A percentile compares a stretch with the other conserved stretches of the same genome.
phyloP scores from a whole-genome alignment of 2,797 vertebrate genomes.

The Nannoperca australis region DNA sequence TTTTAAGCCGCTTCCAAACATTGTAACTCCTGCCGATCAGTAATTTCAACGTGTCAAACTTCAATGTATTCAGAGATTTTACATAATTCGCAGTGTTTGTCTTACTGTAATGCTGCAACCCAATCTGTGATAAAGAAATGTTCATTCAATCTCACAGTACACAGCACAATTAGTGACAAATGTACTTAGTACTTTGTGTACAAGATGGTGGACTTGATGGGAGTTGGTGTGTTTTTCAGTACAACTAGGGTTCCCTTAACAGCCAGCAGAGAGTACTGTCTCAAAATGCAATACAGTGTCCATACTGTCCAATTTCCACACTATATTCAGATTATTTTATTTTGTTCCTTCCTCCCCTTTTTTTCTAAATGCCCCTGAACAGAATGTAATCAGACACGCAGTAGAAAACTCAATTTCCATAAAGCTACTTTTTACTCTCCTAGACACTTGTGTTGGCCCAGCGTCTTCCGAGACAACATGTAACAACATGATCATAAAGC shows the following conservation, averaged over 20 bases:
- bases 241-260: background rate
- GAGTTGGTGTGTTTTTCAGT: background rate
- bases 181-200: background rate
- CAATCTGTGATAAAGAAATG: background rate
- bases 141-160: background rate
- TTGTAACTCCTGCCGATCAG: background rate
- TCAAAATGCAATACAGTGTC: conserved; percentile 2
- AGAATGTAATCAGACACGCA: background rate
- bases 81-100: background rate
- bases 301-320: background rate
- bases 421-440: background rate
- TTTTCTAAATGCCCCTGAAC: background rate
- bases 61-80: background rate
- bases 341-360: background rate
- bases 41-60: background rate
- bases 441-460: background rate
- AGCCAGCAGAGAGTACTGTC: conserved; percentile 46
- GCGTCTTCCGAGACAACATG: background rate
- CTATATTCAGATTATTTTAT: background rate
- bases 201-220: background rate
- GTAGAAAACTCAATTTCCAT: conserved; percentile 2
- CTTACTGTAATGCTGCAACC: background rate
- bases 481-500: background rate
- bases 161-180: background rate
- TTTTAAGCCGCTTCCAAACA: background rate